phyloP scores from a whole-genome alignment of 2,888 invertebrate genomes.

The Lasioglossum vierecki region DNA sequence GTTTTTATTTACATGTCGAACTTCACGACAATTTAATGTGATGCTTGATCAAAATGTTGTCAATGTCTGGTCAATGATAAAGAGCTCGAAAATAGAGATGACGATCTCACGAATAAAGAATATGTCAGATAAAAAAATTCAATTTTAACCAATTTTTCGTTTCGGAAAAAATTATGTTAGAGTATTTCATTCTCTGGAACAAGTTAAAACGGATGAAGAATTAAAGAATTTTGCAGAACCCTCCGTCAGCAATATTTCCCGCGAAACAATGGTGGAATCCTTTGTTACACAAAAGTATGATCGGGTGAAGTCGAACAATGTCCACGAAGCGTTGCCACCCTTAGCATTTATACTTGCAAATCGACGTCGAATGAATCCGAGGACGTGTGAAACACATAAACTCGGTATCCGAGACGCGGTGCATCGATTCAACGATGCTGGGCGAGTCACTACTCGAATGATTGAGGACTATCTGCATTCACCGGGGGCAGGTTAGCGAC shows the following conservation, averaged over 20 bases:
- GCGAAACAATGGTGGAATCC: neutral
- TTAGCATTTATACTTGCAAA: slow-evolving; percentile 41
- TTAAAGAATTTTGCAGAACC: neutral
- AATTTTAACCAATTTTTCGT: too few species aligned
- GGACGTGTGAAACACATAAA: slow-evolving; percentile 33
- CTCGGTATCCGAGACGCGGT: slow-evolving; percentile 19
- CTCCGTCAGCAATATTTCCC: too few species aligned
- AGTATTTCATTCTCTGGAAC: too few species aligned
- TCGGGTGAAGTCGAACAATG: slow-evolving; percentile 1
- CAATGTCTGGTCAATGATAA: too few species aligned
- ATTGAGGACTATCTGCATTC: slow-evolving; percentile 60
- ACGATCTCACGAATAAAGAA: too few species aligned
- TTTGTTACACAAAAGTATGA: neutral
- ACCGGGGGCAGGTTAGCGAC: slow-evolving; percentile 54
- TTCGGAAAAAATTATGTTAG: too few species aligned
- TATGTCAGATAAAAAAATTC: too few species aligned
- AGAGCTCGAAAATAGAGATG: neutral
- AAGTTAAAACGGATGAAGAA: neutral
- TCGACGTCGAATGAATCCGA: slow-evolving; percentile 15
- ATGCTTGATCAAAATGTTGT: too few species aligned
- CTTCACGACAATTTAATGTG: too few species aligned
- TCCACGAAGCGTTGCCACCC: slow-evolving; percentile 18
- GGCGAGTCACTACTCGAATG: slow-evolving; percentile 50
- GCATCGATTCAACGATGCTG: slow-evolving; percentile 54
- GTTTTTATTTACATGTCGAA: too few species aligned